Evolutionary conservation across 2,888 invertebrate genomes (phyloP).

Genomic region (Diaprepes abbreviatus): DNA sequence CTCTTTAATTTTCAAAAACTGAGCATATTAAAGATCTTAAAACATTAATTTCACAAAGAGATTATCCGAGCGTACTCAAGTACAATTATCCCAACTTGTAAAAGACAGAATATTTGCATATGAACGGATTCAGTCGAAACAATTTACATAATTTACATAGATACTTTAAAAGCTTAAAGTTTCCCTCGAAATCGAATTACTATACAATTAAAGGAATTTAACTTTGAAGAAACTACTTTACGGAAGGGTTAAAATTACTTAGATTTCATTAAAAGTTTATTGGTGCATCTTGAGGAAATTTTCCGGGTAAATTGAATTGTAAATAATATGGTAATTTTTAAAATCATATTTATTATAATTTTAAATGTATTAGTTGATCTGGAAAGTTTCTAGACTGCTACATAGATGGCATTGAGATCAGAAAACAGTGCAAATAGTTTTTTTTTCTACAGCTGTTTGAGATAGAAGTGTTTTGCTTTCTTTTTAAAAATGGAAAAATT

Average conservation of each 20-base stretch:
- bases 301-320: no score
- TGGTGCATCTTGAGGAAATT: background rate
- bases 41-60: background rate
- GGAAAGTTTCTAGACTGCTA: no score
- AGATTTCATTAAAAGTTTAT: background rate
- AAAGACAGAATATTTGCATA: conserved; percentile 1
- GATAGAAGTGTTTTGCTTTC: no score
- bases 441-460: no score
- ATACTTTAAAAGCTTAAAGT: background rate
- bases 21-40: no score
- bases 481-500: no score
- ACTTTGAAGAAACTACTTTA: background rate
- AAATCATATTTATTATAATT: no score
- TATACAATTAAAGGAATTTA: background rate
- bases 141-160: conserved; percentile 4
- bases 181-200: background rate
- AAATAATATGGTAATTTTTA: no score
- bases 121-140: background rate
- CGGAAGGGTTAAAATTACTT: background rate
- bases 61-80: background rate
- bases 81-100: background rate
- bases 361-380: no score
- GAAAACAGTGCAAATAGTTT: no score
- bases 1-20: no score
- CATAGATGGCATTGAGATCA: no score